Evolutionary conservation across 1,140 invertebrate genomes (phyloP).

Genomic region (Trachelipus rathkii): DNA sequence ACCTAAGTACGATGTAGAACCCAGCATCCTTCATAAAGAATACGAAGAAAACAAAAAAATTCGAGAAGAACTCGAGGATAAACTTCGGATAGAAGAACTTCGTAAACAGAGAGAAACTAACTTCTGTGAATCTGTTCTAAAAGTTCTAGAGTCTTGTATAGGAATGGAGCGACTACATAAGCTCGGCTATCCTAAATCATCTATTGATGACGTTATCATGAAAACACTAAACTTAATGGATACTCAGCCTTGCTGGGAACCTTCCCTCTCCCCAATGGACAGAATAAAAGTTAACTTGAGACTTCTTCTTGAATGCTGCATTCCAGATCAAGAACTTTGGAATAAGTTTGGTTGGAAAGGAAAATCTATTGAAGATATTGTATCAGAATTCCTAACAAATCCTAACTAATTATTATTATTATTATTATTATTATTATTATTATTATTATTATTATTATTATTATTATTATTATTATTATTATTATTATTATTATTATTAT

Average conservation of each 20-base stretch:
- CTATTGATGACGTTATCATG: conserved; percentile 42
- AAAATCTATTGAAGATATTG: conserved; percentile 45
- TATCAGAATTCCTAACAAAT: conserved; percentile 39
- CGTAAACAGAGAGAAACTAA: conserved; percentile 35
- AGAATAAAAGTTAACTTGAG: conserved; percentile 44
- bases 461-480: too few relatives aligned
- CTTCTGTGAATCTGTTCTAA: conserved; percentile 28
- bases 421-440: too few relatives aligned
- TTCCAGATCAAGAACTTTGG: conserved; percentile 45
- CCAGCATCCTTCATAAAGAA: conserved; percentile 16
- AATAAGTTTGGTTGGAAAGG: conserved; percentile 42
- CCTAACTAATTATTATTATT: too few relatives aligned
- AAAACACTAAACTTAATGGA: conserved; percentile 35
- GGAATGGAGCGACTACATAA: conserved; percentile 31
- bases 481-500: too few relatives aligned
- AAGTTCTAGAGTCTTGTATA: conserved; percentile 37
- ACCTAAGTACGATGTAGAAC: background rate
- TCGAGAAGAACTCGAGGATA: conserved; percentile 22
- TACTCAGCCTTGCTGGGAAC: conserved; percentile 42
- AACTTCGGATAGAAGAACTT: conserved; percentile 23
- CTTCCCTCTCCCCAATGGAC: conserved; percentile 40
- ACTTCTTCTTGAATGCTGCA: conserved; percentile 40
- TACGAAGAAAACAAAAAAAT: conserved; percentile 3
- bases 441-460: too few relatives aligned
- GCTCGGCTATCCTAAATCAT: conserved; percentile 36